Percentiles rank a stretch among this genome's conserved stretches.
These are phyloP conservation scores for Ciconia maguari DNA, from an alignment of 2,113 vertebrate species.

Conservation along the genomic window DNA sequence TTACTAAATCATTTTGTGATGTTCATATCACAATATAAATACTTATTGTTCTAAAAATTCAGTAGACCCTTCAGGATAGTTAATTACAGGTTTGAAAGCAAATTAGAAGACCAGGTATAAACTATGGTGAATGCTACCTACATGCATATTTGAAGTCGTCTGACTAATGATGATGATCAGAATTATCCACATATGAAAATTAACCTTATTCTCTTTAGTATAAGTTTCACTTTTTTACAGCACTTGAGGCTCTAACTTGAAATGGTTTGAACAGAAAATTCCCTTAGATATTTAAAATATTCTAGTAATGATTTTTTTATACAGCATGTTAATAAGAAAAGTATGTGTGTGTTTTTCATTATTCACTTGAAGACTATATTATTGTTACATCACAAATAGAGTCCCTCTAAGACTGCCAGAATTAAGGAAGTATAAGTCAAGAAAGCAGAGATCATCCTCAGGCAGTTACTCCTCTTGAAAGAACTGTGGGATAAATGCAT, in stretches of 20 bases:
- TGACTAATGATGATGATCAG: not conserved
- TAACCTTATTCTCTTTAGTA: not conserved
- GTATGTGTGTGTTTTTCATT: not conserved
- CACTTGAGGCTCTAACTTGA: not conserved
- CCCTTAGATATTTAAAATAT: not conserved
- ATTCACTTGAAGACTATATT: not conserved
- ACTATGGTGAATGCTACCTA: not conserved
- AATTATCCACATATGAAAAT: not conserved
- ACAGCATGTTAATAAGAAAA: not conserved
- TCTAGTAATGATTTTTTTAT: not conserved
- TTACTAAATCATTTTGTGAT: not conserved
- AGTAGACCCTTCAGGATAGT: not conserved
- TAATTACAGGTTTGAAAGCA: not conserved
- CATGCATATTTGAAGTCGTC: not conserved
- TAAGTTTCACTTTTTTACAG: not conserved
- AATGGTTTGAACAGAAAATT: not conserved
- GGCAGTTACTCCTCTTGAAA: not conserved
- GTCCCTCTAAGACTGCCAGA: not conserved
- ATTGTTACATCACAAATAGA: not conserved
- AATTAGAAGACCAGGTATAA: not conserved
- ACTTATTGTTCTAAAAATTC: not conserved
- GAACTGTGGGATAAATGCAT: fast-evolving
- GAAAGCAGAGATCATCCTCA: not conserved
- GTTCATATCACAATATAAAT: not conserved
- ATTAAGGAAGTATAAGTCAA: not conserved